Conservation (phyloP, 2,113 vertebrate species). For the Machaerirhynchus nigripectus region DNA sequence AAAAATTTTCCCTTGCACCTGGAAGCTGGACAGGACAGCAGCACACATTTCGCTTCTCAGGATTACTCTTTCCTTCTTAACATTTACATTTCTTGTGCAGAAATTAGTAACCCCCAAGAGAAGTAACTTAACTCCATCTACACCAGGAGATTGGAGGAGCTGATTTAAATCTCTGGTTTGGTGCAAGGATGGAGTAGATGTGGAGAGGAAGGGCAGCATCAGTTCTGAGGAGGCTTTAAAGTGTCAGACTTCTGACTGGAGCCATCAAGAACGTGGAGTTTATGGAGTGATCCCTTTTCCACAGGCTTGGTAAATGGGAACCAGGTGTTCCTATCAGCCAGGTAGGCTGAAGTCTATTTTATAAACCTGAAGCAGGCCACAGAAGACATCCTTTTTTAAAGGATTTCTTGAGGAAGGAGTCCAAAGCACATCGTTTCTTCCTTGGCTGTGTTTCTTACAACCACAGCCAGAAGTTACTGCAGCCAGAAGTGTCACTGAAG, state of each 20-base stretch:
- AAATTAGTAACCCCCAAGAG: neutral
- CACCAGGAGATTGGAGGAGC: neutral
- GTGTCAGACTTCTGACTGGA: neutral
- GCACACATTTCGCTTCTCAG: neutral
- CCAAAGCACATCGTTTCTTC: neutral
- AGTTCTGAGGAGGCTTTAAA: neutral
- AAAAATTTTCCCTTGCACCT: neutral
- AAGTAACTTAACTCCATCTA: neutral
- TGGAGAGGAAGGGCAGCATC: neutral
- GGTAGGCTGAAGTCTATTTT: neutral
- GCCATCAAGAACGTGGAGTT: rapidly evolving
- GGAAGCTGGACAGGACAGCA: neutral
- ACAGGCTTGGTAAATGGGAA: neutral
- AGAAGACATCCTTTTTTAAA: neutral
- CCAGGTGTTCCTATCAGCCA: neutral
- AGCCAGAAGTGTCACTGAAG: neutral
- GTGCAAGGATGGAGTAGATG: neutral
- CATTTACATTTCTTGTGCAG: neutral
- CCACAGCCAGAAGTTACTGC: neutral
- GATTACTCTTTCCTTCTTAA: neutral
- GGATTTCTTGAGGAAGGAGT: neutral
- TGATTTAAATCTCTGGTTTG: neutral
- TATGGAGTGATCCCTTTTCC: neutral
- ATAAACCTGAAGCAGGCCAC: neutral
- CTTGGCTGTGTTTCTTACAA: neutral